These are phyloP conservation scores for Nestor notabilis DNA, from an alignment of 2,113 vertebrate species.

Conservation along the genomic window DNA sequence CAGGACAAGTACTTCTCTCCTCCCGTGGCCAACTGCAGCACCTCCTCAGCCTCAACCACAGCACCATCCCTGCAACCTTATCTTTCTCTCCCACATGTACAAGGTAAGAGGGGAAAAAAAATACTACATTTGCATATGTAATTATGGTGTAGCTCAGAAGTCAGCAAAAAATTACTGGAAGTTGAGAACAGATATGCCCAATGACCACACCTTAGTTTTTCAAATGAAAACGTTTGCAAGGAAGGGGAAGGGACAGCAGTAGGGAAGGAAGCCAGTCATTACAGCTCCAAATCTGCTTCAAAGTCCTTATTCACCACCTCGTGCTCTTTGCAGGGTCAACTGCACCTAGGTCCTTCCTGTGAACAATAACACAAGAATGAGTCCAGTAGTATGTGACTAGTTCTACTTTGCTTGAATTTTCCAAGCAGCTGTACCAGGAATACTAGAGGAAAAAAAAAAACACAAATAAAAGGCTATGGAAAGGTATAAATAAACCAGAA, in stretches of 20 bases:
- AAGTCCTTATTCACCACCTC: slow-evolving; percentile 26
- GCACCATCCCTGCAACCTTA: slow-evolving; percentile 15
- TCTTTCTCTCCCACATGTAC: slow-evolving; percentile 48
- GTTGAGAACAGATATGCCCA: slow-evolving; percentile 37
- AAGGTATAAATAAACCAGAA: neutral
- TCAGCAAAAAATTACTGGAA: slow-evolving; percentile 68
- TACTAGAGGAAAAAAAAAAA: neutral
- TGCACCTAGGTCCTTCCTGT: slow-evolving; percentile 34
- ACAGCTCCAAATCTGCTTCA: slow-evolving; percentile 12
- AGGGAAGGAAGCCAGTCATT: slow-evolving; percentile 61
- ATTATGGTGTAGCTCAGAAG: slow-evolving; percentile 24
- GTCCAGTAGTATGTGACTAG: neutral
- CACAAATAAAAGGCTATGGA: neutral
- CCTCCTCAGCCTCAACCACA: neutral
- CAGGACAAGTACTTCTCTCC: neutral
- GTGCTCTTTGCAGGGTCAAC: neutral
- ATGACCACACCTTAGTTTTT: slow-evolving; percentile 66
- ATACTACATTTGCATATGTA: slow-evolving; percentile 52
- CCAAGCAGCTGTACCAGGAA: neutral
- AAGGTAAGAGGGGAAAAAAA: slow-evolving; percentile 8
- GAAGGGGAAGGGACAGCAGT: slow-evolving; percentile 65
- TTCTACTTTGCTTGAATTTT: neutral
- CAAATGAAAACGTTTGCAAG: slow-evolving; percentile 48
- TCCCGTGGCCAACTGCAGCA: neutral
- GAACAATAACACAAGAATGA: neutral